phyloP scores from a whole-genome alignment of 2,888 invertebrate species.

The Dilophus febrilis region DNA sequence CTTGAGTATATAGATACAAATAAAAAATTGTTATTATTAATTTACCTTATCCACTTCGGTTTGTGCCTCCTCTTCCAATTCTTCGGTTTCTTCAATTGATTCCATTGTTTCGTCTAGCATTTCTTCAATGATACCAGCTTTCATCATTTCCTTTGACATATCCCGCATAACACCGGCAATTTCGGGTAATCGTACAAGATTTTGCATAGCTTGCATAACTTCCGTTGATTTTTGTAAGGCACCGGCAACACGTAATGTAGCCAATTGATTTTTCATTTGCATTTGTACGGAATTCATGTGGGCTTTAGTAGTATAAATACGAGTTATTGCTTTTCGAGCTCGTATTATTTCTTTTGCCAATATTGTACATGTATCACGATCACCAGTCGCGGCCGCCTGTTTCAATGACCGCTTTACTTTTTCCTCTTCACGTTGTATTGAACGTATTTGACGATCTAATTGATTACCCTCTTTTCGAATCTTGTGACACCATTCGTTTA shows the following conservation, averaged over 20 bases:
- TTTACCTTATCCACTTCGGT: slow-evolving; percentile 77
- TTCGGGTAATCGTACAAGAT: slow-evolving; percentile 77
- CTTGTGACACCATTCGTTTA: slow-evolving; percentile 92
- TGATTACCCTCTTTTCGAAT: slow-evolving; percentile 85
- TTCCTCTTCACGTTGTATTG: slow-evolving; percentile 94
- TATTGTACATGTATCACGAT: slow-evolving; percentile 84
- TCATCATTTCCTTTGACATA: slow-evolving; percentile 98
- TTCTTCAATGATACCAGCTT: slow-evolving; percentile 95
- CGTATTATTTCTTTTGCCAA: slow-evolving; percentile 84
- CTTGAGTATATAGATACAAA: not conserved
- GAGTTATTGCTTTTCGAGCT: slow-evolving; percentile 72
- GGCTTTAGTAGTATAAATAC: slow-evolving; percentile 91
- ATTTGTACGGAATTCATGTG: slow-evolving; percentile 91
- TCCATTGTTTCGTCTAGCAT: slow-evolving; percentile 98
- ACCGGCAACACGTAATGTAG: slow-evolving; percentile 86
- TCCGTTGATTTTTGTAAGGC: slow-evolving; percentile 89
- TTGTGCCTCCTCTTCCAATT: slow-evolving; percentile 92
- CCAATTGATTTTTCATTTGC: slow-evolving; percentile 97
- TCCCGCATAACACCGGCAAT: slow-evolving; percentile 93
- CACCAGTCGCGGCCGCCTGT: slow-evolving; percentile 88
- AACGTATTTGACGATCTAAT: slow-evolving; percentile 85
- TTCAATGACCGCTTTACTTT: slow-evolving; percentile 88
- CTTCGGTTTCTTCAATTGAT: slow-evolving; percentile 77
- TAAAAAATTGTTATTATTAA: not conserved
- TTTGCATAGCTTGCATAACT: slow-evolving; percentile 97